Conservation (phyloP, 2,888 invertebrate genomes). For the Sphaerolaimus hirsutus region DNA sequence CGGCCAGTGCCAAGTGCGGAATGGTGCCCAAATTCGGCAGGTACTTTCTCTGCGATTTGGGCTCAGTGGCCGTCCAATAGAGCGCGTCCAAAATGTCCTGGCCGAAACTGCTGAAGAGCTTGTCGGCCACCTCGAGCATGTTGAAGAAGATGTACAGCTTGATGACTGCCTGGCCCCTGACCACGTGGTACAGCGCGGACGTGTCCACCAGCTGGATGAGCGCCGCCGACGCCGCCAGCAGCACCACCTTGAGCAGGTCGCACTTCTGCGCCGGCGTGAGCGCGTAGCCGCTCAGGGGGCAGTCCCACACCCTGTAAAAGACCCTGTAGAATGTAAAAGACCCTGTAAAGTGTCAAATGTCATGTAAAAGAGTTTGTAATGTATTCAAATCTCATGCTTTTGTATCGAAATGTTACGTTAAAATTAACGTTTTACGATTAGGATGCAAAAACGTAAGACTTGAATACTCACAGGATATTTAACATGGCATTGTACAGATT, state of each 20-base stretch:
- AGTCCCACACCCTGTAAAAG: too few species aligned
- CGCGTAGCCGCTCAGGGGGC: too few species aligned
- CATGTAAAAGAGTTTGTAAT: background rate
- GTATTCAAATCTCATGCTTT: too few species aligned
- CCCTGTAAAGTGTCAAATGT: too few species aligned
- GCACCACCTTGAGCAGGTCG: slow-evolving; percentile 74
- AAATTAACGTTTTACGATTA: too few species aligned
- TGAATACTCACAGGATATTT: background rate
- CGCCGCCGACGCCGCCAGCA: slow-evolving; percentile 27
- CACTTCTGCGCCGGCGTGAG: slow-evolving; percentile 67
- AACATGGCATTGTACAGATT: background rate
- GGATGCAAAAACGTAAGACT: too few species aligned
- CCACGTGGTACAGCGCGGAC: slow-evolving; percentile 82
- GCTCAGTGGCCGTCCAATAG: slow-evolving; percentile 94
- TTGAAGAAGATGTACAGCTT: slow-evolving; percentile 98
- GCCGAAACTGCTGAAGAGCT: slow-evolving; percentile 65
- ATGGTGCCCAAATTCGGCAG: slow-evolving; percentile 46
- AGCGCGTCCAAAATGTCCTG: slow-evolving; percentile 80
- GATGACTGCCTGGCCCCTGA: slow-evolving; percentile 49
- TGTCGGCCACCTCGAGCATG: slow-evolving; percentile 82
- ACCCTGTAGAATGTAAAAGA: too few species aligned
- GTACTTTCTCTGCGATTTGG: slow-evolving; percentile 38
- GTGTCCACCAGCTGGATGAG: slow-evolving; percentile 78
- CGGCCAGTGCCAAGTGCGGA: slow-evolving; percentile 45
- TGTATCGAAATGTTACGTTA: too few species aligned